Conservation (phyloP, 2,113 vertebrate species). For the Nycticebus coucang region DNA sequence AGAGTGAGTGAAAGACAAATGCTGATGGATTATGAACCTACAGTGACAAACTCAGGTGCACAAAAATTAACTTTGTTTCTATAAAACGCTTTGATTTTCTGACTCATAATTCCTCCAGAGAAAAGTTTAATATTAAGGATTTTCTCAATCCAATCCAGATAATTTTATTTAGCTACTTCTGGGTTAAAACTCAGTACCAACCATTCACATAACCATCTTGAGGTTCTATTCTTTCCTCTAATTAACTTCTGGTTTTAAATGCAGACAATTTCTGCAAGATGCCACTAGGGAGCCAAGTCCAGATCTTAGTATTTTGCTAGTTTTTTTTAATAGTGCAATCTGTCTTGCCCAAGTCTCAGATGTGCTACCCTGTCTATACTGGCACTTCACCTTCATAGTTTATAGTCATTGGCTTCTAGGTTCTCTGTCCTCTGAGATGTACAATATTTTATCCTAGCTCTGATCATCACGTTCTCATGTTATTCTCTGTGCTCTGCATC, state of each 20-base stretch:
- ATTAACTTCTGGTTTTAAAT: neutral
- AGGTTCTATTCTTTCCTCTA: neutral
- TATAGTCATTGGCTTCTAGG: neutral
- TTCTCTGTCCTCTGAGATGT: neutral
- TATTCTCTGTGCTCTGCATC: neutral
- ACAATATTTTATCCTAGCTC: neutral
- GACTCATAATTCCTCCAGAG: neutral
- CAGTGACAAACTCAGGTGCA: neutral
- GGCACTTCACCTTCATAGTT: neutral
- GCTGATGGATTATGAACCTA: neutral
- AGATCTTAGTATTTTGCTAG: neutral
- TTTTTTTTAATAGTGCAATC: neutral
- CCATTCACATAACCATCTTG: neutral
- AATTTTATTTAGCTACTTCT: neutral
- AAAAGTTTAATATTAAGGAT: conserved; percentile 27
- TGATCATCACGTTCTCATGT: neutral
- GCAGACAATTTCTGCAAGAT: neutral
- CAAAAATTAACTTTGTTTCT: neutral
- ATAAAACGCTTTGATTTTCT: neutral
- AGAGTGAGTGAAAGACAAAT: neutral
- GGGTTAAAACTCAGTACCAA: neutral
- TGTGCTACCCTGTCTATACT: neutral
- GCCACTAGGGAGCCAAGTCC: neutral
- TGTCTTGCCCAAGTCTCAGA: neutral
- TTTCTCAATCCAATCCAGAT: neutral